Evolutionary conservation across 2,888 invertebrate genomes (phyloP).

Genomic region (Pristionchus mayeri): DNA sequence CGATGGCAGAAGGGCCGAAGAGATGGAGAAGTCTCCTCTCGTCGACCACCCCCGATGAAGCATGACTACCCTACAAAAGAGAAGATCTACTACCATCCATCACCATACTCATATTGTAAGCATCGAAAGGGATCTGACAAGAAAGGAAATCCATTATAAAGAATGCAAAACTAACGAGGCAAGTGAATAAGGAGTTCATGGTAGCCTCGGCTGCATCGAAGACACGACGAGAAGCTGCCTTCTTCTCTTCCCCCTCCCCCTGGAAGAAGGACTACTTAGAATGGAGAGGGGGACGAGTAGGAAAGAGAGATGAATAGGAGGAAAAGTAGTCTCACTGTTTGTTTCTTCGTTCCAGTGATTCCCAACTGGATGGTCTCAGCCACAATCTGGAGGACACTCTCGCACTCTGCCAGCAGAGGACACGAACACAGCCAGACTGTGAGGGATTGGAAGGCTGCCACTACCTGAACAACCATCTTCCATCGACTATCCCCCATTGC

Average conservation of each 20-base stretch:
- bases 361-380: conserved; percentile 97
- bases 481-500: not conserved
- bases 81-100: not conserved
- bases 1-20: conserved; percentile 66
- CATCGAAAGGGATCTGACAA: no score
- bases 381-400: conserved; percentile 91
- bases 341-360: conserved; percentile 91
- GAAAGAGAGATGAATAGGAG: not conserved
- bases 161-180: conserved; percentile 55
- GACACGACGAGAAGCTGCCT: conserved; percentile 97
- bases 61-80: conserved; percentile 48
- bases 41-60: conserved; percentile 59
- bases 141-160: no score
- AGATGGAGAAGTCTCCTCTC: conserved; percentile 66
- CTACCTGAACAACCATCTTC: conserved; percentile 78
- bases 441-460: conserved; percentile 81
- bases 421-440: conserved; percentile 91
- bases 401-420: conserved; percentile 90
- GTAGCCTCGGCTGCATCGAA: conserved; percentile 96
- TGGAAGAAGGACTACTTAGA: not conserved
- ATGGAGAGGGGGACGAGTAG: not conserved
- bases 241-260: conserved; percentile 76
- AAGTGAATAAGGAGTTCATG: conserved; percentile 81
- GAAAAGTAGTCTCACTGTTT: conserved; percentile 73
- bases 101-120: no score